A percentile compares a stretch with the other conserved stretches of the same genome.
phyloP scores from a whole-genome alignment of 2,888 invertebrate species.

The Sminthurides aquaticus region DNA sequence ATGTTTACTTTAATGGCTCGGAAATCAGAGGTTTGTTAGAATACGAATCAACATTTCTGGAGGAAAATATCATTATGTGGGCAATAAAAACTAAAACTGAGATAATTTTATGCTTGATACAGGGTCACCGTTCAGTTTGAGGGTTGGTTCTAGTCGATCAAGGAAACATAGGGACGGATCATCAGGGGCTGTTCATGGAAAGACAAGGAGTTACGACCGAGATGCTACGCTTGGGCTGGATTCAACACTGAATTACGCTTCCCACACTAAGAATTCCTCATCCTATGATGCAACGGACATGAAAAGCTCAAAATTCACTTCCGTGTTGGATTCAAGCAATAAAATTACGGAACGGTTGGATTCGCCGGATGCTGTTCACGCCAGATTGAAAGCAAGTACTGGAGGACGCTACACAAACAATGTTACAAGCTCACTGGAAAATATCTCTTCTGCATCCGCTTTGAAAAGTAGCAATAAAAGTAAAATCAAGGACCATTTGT shows the following conservation, averaged over 20 bases:
- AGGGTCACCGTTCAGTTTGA: constrained; percentile 76
- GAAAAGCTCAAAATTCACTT: constrained; percentile 12
- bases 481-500: constrained; percentile 12
- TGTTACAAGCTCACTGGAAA: constrained; percentile 27
- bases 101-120: constrained; percentile 16
- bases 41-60: background rate
- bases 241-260: background rate
- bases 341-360: constrained; percentile 28
- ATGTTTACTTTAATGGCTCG: constrained; percentile 88
- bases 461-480: constrained; percentile 14
- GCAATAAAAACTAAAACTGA: too few species aligned
- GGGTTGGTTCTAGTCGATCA: constrained; percentile 55
- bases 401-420: background rate
- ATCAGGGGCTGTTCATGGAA: constrained; percentile 31
- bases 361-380: constrained; percentile 41
- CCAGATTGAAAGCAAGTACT: constrained; percentile 27
- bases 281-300: constrained; percentile 13
- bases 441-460: constrained; percentile 35
- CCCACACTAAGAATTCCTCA: constrained; percentile 10
- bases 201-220: constrained; percentile 41
- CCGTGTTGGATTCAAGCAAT: constrained; percentile 15
- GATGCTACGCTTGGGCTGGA: constrained; percentile 21
- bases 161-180: constrained; percentile 29
- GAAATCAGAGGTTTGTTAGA: constrained; percentile 60
- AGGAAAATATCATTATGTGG: background rate